A percentile compares a stretch with the other conserved stretches of the same genome.
Evolutionary conservation across 1,140 invertebrate genomes (phyloP).

Genomic region (Drosophila erecta): DNA sequence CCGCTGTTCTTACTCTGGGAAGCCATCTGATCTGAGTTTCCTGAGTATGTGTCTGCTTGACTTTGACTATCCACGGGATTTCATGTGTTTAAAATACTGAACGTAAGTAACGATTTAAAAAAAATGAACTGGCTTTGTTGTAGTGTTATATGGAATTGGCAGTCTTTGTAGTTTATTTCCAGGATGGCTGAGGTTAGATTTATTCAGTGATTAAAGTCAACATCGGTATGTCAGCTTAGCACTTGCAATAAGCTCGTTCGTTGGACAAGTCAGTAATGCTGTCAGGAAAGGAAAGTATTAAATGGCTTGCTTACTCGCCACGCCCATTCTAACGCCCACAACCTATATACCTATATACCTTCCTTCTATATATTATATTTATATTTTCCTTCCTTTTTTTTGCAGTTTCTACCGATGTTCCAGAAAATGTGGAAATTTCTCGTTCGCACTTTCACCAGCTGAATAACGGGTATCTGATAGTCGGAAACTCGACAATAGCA

Average conservation of each 20-base stretch:
- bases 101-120: conserved; percentile 2
- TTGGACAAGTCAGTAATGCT: background rate
- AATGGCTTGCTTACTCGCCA: background rate
- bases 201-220: too few relatives aligned
- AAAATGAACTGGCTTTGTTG: background rate
- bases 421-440: too few relatives aligned
- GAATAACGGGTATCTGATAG: too few relatives aligned
- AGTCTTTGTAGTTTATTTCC: background rate
- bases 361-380: too few relatives aligned
- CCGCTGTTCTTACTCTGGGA: conserved; percentile 13
- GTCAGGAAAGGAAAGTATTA: conserved; percentile 5
- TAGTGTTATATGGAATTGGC: background rate
- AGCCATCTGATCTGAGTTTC: conserved; percentile 30
- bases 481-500: too few relatives aligned
- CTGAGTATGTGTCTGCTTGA: conserved; percentile 3
- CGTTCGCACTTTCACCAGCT: too few relatives aligned
- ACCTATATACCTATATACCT: too few relatives aligned
- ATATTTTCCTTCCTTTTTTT: too few relatives aligned
- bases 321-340: too few relatives aligned
- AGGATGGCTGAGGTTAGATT: background rate
- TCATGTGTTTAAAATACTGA: background rate
- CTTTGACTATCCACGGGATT: background rate
- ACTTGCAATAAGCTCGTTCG: too few relatives aligned
- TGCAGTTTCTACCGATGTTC: too few relatives aligned
- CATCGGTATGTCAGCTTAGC: too few relatives aligned